phyloP scores from a whole-genome alignment of 2,113 vertebrate species.

The Corydoras sp. region DNA sequence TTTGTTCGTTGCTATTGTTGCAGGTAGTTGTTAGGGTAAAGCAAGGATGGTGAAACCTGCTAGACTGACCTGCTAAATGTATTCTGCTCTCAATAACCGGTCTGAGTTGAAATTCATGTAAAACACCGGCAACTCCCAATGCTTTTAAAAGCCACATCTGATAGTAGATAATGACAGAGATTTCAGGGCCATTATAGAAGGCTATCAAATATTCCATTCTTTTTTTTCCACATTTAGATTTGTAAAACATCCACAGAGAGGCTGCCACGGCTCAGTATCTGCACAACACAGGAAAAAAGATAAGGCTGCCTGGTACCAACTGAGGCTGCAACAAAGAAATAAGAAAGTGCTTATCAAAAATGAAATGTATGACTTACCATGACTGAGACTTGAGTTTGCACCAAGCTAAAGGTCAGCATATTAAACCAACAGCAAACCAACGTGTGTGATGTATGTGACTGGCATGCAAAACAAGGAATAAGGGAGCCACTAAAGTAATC shows the following conservation, averaged over 20 bases:
- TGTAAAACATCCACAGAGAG: constrained; percentile 48
- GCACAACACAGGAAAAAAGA: constrained; percentile 29
- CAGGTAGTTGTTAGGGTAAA: constrained; percentile 32
- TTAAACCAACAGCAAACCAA: constrained; percentile 26
- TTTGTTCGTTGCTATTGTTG: constrained; percentile 8
- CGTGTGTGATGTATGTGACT: neutral
- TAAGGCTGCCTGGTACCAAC: constrained; percentile 36
- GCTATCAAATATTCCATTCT: constrained; percentile 60
- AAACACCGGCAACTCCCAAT: constrained; percentile 55
- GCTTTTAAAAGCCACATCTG: constrained; percentile 61
- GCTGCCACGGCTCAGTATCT: constrained; percentile 37
- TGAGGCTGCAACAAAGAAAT: constrained; percentile 38
- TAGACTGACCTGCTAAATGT: constrained; percentile 58
- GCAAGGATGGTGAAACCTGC: constrained; percentile 30
- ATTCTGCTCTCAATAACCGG: constrained; percentile 54
- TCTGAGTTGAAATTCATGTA: constrained; percentile 58
- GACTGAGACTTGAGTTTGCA: constrained; percentile 29
- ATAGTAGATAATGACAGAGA: constrained; percentile 64
- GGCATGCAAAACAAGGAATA: neutral
- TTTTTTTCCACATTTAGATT: constrained; percentile 45
- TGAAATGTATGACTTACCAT: constrained; percentile 37
- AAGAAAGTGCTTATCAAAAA: constrained; percentile 48
- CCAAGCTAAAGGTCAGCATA: constrained; percentile 38
- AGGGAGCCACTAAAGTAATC: too few relatives aligned
- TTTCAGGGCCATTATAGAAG: constrained; percentile 60